Percentiles rank a stretch among this genome's conserved stretches.
These are phyloP conservation scores for Orchesellides sinensis DNA, from an alignment of 2,888 invertebrate genomes.

Conservation along the genomic window DNA sequence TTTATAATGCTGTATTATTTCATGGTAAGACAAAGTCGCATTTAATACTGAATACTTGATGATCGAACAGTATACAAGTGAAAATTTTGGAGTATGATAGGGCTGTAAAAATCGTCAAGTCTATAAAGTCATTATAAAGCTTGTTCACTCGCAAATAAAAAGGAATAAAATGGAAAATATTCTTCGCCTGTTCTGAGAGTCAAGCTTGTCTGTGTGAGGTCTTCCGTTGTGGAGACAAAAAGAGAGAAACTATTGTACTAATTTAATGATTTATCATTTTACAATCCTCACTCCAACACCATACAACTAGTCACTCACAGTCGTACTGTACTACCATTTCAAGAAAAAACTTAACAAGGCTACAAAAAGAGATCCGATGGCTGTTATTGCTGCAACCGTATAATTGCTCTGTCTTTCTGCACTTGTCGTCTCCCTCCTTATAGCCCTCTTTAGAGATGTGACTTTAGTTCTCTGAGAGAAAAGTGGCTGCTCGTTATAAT, in stretches of 20 bases:
- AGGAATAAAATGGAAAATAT: conserved; percentile 15
- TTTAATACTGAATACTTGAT: conserved; percentile 15
- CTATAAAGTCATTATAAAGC: conserved; percentile 49
- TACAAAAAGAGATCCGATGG: conserved; percentile 17
- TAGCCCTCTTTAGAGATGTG: not conserved
- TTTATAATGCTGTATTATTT: conserved; percentile 10
- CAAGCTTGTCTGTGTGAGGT: conserved; percentile 62
- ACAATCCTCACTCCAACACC: conserved; percentile 43
- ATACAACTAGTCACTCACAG: conserved; percentile 11
- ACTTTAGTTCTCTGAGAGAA: not conserved
- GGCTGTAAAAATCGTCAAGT: conserved; percentile 37
- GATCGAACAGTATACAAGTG: conserved; percentile 30
- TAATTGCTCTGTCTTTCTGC: conserved; percentile 59
- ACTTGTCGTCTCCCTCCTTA: conserved; percentile 50
- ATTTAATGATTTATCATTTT: conserved; percentile 65
- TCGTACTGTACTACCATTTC: not conserved
- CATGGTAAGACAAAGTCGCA: conserved; percentile 3
- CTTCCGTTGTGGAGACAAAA: conserved; percentile 18
- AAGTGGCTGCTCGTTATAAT: conserved; percentile 44
- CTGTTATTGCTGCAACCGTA: conserved; percentile 36
- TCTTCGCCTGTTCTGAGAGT: conserved; percentile 12
- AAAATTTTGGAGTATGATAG: conserved; percentile 10
- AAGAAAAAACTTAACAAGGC: not conserved
- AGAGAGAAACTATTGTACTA: conserved; percentile 54
- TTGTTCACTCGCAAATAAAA: conserved; percentile 20